These are phyloP conservation scores for Mirounga angustirostris DNA, from an alignment of 2,113 vertebrate species.

Conservation along the genomic window DNA sequence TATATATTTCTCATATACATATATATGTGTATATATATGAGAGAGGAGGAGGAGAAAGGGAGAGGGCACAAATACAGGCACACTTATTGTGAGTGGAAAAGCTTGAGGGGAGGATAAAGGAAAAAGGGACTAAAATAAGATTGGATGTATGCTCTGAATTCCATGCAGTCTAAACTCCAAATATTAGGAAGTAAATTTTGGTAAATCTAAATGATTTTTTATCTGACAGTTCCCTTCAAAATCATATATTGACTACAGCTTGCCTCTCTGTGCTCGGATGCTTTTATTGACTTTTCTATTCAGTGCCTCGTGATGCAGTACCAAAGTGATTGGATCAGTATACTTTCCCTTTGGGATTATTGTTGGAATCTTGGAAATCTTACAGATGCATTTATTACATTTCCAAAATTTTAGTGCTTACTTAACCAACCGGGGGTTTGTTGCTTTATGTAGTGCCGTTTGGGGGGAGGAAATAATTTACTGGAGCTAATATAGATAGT, in stretches of 20 bases:
- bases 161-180: conserved; percentile 49
- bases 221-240: conserved; percentile 76
- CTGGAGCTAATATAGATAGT: neutral
- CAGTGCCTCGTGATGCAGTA: conserved; percentile 70
- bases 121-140: conserved; percentile 34
- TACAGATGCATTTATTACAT: conserved; percentile 69
- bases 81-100: conserved; percentile 5
- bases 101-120: neutral
- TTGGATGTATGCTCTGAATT: neutral
- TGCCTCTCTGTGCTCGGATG: conserved; percentile 81
- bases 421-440: conserved; percentile 54
- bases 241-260: conserved; percentile 84
- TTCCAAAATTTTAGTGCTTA: conserved; percentile 70
- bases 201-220: conserved; percentile 78
- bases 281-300: conserved; percentile 85
- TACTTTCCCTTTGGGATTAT: conserved; percentile 80
- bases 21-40: neutral
- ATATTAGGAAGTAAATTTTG: conserved; percentile 77
- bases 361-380: conserved; percentile 72
- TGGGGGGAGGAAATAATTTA: conserved; percentile 43
- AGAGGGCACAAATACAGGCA: neutral
- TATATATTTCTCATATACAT: neutral
- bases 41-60: accelerated
- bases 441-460: conserved; percentile 19
- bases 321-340: conserved; percentile 75